phyloP scores from a whole-genome alignment of 2,113 vertebrate species.

The Galeopterus variegatus region DNA sequence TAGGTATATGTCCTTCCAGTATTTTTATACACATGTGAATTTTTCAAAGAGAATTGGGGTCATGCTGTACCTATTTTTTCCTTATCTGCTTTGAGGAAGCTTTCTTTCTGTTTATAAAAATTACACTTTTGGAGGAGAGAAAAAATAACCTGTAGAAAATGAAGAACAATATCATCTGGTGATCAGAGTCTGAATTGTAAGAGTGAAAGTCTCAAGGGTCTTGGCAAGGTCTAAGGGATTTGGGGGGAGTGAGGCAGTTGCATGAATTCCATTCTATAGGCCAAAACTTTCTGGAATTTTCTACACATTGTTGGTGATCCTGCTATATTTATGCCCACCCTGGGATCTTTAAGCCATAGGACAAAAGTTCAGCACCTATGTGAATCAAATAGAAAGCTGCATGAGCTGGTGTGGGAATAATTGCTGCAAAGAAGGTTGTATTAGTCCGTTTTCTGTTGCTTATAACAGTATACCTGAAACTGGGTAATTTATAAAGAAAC shows the following conservation, averaged over 20 bases:
- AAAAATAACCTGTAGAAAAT: background rate
- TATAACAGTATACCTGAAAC: no score
- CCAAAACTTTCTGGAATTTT: constrained; percentile 1
- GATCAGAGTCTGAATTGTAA: background rate
- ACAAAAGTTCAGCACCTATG: background rate
- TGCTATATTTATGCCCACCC: background rate
- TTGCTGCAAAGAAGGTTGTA: background rate
- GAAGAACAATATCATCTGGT: background rate
- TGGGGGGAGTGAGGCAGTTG: background rate
- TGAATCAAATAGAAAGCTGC: background rate
- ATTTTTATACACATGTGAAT: background rate
- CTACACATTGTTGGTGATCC: background rate
- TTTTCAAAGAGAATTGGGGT: background rate
- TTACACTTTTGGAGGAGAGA: background rate
- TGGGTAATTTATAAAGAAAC: no score
- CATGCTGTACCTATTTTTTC: background rate
- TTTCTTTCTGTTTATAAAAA: background rate
- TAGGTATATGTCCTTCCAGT: background rate
- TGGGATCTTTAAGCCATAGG: background rate
- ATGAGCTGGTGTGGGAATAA: background rate
- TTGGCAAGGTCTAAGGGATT: background rate
- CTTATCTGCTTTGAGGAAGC: background rate
- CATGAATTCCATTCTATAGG: background rate
- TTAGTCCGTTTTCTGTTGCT: no score
- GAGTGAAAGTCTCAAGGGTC: background rate